Evolutionary conservation across 1,140 invertebrate species (phyloP), one percentile per base, ranked within the genome.

Genomic region (Chrysoperla carnea): DNA sequence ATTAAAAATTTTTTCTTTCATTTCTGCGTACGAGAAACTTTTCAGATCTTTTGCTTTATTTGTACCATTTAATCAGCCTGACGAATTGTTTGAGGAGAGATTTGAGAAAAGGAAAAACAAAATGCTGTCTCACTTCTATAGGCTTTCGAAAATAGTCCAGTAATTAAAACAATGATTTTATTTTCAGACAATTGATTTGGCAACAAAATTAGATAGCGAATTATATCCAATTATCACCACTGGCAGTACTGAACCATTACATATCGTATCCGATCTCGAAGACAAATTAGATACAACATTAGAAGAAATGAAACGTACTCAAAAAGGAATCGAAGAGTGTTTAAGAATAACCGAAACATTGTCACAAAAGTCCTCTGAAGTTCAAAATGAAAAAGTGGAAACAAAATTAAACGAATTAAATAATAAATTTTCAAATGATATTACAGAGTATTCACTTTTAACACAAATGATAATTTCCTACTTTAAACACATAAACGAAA

Each of bases 141-240:
- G n/a, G n/a, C n/a, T n/a, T n/a, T n/a, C n/a, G n/a, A n/a, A n/a
- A n/a, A n/a, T n/a, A n/a, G n/a, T n/a, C n/a, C n/a, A n/a, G n/a
- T n/a, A n/a, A n/a, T n/a, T n/a, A n/a, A n/a, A n/a, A n/a, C n/a
- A n/a, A n/a, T n/a, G n/a, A n/a, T n/a, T 50, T 52, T 50, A 50
- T 50, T 60, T 61, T 0, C 59, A 86, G 82, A 82, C 78, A 23
- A 72, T 85, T 47, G 72, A 76, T 50, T 79, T 73, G 70, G 75
- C 79, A 48, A 73, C 75, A n/a, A 76, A 78, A 59, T 67, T 83
- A 50, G 75, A 81, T 52, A 69, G 71, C 40, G 75, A 81, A 47
- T 61, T 87, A 43, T 88, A 85, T 68, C 84, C 84, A 11, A 68
- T 84, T 13, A 73, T 88, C 43, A 77, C 70, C 36, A 72, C 71